Evolutionary conservation across 1,140 invertebrate genomes (phyloP).

Genomic region (Panagrolaimus sp.): DNA sequence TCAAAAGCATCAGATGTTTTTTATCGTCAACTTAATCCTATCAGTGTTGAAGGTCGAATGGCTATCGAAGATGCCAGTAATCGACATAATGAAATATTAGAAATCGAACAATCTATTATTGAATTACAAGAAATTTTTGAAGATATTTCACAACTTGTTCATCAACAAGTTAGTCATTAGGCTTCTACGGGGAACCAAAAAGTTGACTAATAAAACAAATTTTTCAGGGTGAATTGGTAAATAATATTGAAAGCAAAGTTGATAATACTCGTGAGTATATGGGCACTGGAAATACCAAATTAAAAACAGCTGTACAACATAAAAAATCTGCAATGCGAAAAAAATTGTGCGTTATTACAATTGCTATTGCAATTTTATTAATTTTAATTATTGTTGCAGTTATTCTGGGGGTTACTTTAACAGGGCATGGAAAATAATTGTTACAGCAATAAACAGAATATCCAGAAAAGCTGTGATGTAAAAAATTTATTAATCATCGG

Average conservation of each 20-base stretch:
- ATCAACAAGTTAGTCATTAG: constrained; percentile 23
- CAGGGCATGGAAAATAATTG: background rate
- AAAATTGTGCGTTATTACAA: constrained; percentile 13
- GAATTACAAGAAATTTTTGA: constrained; percentile 39
- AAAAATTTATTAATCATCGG: too few relatives aligned
- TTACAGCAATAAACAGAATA: too few relatives aligned
- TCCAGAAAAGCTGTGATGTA: too few relatives aligned
- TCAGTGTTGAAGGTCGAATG: constrained; percentile 24
- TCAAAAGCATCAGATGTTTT: constrained; percentile 42
- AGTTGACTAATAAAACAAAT: background rate
- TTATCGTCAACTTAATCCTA: constrained; percentile 35
- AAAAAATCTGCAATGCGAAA: constrained; percentile 16
- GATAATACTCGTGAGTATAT: constrained; percentile 6
- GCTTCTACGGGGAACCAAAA: too few relatives aligned
- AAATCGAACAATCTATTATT: constrained; percentile 33
- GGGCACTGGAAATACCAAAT: constrained; percentile 7
- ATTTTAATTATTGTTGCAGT: constrained; percentile 21
- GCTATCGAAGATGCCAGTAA: constrained; percentile 36
- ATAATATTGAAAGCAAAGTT: constrained; percentile 19
- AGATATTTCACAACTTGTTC: constrained; percentile 31
- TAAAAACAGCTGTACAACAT: constrained; percentile 10
- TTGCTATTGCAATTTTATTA: constrained; percentile 12
- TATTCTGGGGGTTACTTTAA: constrained; percentile 11
- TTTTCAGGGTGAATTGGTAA: constrained; percentile 13
- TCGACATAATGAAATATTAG: constrained; percentile 33